phyloP scores from a whole-genome alignment of 2,888 invertebrate species.

The Pasiphila rectangulata region DNA sequence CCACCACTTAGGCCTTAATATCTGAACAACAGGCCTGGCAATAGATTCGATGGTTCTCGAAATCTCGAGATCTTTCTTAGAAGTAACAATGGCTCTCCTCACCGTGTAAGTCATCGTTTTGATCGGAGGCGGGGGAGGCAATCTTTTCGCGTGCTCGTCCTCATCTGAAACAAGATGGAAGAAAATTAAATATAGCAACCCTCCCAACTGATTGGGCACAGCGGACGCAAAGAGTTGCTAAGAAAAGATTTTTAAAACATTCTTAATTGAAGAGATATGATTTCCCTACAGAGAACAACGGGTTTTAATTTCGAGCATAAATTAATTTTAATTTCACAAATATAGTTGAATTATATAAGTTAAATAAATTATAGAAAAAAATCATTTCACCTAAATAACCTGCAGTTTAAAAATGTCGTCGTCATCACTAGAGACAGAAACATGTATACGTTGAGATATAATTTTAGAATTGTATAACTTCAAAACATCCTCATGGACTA shows the following conservation, averaged over 20 bases:
- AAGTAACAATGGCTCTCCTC: conserved; percentile 45
- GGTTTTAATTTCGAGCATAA: neutral
- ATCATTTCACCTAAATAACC: no score
- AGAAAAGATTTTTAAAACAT: neutral
- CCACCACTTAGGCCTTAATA: conserved; percentile 15
- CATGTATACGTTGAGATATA: neutral
- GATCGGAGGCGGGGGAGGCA: conserved; percentile 84
- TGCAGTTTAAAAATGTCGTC: no score
- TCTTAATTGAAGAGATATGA: neutral
- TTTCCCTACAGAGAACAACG: neutral
- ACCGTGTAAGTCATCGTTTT: conserved; percentile 90
- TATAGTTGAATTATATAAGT: no score
- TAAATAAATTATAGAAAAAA: no score
- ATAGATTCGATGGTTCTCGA: conserved; percentile 16
- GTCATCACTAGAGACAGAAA: no score
- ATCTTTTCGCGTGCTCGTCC: conserved; percentile 84
- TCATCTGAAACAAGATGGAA: conserved; percentile 75
- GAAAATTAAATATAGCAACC: neutral
- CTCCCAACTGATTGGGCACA: neutral
- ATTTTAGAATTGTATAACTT: conserved; percentile 2
- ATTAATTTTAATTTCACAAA: no score
- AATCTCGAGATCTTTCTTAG: conserved; percentile 18
- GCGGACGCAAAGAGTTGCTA: neutral
- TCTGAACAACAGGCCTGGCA: conserved; percentile 9
- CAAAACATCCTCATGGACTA: neutral